Evolutionary conservation across 35 echinoderm and acorn worm genomes (phyloP), one percentile per base, ranked within the genome.

Genomic region (Ophioderma brevispina): DNA sequence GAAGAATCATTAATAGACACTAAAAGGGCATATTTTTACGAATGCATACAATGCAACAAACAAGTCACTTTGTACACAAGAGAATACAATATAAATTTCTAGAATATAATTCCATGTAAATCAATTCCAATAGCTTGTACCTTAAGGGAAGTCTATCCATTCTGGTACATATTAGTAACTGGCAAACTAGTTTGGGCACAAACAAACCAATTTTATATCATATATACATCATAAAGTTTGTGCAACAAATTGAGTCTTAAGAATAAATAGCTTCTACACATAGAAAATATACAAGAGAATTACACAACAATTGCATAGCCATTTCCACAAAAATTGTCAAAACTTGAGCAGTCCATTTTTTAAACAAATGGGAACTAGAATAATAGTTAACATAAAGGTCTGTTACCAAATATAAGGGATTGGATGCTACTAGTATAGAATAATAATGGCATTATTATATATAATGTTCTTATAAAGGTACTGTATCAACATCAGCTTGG

Each of bases 241-340:
- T 70, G 59, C 59, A 70, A 70, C 59, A 70, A 25, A 70, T 70
- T 70, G 59, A 70, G 2, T 70, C 28, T 30, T 70, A 25, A 70
- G 59, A 70, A 70, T 70, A 70, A 70, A 70, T 70, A 70, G 59
- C 59, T 70, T 70, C 59, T 70, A 70, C 59, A 70, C 59, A 70
- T 70, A 70, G 59, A 70, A 70, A 70, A 70, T 70, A 70, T 70
- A 70, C 59, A 70, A 70, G 59, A 70, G 59, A 70, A 70, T 70
- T 70, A 70, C 59, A 70, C 59, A 70, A 46, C 59, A 70, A 70
- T 70, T 70, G 59, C 59, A 70, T 70, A 70, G 59, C 59, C 59
- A 70, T 70, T 70, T 70, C 28, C 59, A 70, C 59, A 70, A 70
- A 70, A 70, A 70, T 25, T 70, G 15, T 70, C 59, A 70, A 70